Base-by-base conservation (phyloP, 2,888 invertebrate genomes). In the Pinctada fucata region DNA sequence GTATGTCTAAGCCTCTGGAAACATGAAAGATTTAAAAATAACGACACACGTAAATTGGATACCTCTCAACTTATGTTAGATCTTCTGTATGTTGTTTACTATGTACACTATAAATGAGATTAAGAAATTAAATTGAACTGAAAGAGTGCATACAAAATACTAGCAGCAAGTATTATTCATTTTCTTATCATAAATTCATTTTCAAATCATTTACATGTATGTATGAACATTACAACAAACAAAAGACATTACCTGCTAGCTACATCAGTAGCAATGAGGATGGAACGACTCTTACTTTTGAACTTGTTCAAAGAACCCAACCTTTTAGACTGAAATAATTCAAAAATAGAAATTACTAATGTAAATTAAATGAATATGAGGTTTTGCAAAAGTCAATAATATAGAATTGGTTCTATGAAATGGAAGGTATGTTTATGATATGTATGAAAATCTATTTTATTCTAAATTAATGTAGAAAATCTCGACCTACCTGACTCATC, bases 201-300 rank as follows among this genome's bases (percentile, higher is more conserved):
- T 10, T 58, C 8, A 58, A 58, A 10, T 58, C 13, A 8, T 58
- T 8, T 58, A 8, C 31, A n/a, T 67, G 13, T 16, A 45, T 45
- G 10, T 31, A 67, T 67, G 47, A 45, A 31, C 31, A 31, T 31
- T 31, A 31, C 31, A 31, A 31, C 31, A 31, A 31, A 31, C 31
- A 31, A 31, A 31, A 31, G 31, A 31, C 31, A 31, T 52, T 86
- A 96, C 97, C 97, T 95, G 90, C 98, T 98, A 2, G 99, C 99
- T 0, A 99, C 99, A 93, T 99, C 99, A 0, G 99, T 99, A 13
- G 99, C 99, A 78, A 99, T 97, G 3, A 99, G 94, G 88, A 99
- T 97, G 0, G 97, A 97, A n/a, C 99, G 94, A 88, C 95, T 95
- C 93, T 97, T 98, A 49, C 96, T 96, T 93, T 97, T 97, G 93